Conservation (phyloP, 1,140 invertebrate species). For the Drosophila parabipectinata region DNA sequence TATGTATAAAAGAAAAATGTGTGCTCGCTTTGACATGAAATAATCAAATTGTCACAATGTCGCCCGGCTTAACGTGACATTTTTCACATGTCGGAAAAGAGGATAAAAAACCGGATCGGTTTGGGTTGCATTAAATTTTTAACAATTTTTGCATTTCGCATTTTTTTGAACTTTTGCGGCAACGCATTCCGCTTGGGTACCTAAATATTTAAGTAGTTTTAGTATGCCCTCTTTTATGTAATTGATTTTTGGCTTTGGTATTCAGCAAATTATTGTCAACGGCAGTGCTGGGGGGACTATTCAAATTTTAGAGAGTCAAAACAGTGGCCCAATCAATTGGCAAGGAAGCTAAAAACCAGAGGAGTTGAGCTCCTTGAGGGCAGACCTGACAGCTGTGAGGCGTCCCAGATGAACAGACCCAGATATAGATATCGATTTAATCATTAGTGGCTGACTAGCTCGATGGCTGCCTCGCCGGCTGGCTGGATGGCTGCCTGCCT, state of each 20-base stretch:
- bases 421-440: constrained; percentile 78
- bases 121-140: constrained; percentile 50
- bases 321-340: constrained; percentile 33
- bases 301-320: neutral
- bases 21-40: constrained; percentile 70
- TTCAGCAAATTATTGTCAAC: neutral
- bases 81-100: constrained; percentile 29
- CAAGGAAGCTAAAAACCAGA: constrained; percentile 7
- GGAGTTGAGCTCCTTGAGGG: constrained; percentile 27
- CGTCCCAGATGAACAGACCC: constrained; percentile 35
- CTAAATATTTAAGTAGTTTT: constrained; percentile 2
- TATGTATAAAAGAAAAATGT: constrained; percentile 67
- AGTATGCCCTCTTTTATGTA: neutral
- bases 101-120: constrained; percentile 27
- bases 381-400: constrained; percentile 54
- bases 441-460: constrained; percentile 58
- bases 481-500: constrained; percentile 16
- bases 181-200: neutral
- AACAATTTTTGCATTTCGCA: constrained; percentile 49
- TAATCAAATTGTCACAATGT: constrained; percentile 74
- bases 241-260: constrained; percentile 11
- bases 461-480: neutral
- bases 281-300: neutral
- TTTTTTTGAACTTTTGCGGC: constrained; percentile 13
- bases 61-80: constrained; percentile 45